phyloP scores from a whole-genome alignment of 2,797 vertebrate genomes.

The Prunella strophiata region DNA sequence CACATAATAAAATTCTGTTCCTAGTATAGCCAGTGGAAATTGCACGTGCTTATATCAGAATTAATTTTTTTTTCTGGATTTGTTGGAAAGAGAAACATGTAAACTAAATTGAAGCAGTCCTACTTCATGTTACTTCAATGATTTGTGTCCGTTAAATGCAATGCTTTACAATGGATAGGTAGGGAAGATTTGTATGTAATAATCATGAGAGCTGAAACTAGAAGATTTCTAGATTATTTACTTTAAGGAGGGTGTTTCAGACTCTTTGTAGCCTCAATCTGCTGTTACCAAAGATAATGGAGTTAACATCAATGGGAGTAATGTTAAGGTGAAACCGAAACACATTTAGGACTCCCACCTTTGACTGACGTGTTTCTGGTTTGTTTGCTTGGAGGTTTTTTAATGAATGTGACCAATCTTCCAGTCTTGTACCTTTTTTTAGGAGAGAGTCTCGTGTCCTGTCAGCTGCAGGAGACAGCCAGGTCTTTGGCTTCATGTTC shows the following conservation, averaged over 20 bases:
- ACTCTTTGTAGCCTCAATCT: neutral
- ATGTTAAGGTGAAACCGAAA: neutral
- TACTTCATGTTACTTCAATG: neutral
- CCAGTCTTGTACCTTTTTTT: neutral
- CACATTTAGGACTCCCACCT: neutral
- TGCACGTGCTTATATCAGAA: neutral
- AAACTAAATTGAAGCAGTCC: neutral
- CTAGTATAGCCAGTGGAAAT: neutral
- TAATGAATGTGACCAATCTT: neutral
- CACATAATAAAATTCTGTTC: neutral
- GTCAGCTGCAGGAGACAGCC: neutral
- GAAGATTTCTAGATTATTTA: neutral
- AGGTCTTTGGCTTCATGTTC: slow-evolving; percentile 29
- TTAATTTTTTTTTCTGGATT: neutral
- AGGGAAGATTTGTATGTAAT: neutral
- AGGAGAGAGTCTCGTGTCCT: slow-evolving; percentile 66
- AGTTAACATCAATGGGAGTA: neutral
- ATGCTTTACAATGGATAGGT: neutral
- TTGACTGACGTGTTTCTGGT: neutral
- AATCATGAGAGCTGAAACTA: neutral
- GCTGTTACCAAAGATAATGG: neutral
- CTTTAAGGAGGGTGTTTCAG: neutral
- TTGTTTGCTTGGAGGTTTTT: neutral
- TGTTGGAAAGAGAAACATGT: neutral
- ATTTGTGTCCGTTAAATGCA: neutral